phyloP scores from a whole-genome alignment of 2,797 vertebrate species.

The Sciaenops ocellatus region DNA sequence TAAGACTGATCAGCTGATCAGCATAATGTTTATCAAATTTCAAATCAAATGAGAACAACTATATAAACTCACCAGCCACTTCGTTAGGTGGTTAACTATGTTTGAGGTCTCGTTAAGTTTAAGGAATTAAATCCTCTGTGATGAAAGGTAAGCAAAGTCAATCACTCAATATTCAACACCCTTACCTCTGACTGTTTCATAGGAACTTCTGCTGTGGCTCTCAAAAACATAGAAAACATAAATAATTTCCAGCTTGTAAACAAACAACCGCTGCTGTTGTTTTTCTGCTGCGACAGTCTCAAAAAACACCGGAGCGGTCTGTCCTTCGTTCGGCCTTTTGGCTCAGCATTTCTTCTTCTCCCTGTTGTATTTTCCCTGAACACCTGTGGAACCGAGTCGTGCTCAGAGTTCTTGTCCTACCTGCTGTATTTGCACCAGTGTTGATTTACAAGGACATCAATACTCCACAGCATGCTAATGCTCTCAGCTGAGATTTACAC shows the following conservation, averaged over 20 bases:
- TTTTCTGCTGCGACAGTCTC: not conserved
- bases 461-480: constrained; percentile 50
- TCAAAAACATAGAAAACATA: not conserved
- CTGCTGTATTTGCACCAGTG: constrained; percentile 58
- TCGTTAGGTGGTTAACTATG: no score
- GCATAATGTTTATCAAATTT: not conserved
- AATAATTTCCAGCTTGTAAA: not conserved
- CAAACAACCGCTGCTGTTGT: not conserved
- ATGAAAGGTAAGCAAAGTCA: no score
- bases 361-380: constrained; percentile 1
- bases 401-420: constrained; percentile 42
- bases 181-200: not conserved
- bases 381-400: constrained; percentile 36
- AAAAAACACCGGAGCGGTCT: not conserved
- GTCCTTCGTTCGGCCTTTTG: not conserved
- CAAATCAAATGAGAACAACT: not conserved
- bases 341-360: not conserved
- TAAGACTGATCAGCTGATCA: not conserved
- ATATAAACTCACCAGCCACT: not conserved
- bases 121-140: no score
- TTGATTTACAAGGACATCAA: constrained; percentile 61
- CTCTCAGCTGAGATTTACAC: constrained; percentile 51
- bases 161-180: no score
- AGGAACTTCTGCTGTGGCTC: no score
- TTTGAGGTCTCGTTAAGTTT: no score